Evolutionary conservation across 2,113 vertebrate species (phyloP), one percentile per base, ranked within the genome.

Genomic region (Varanus salvator): DNA sequence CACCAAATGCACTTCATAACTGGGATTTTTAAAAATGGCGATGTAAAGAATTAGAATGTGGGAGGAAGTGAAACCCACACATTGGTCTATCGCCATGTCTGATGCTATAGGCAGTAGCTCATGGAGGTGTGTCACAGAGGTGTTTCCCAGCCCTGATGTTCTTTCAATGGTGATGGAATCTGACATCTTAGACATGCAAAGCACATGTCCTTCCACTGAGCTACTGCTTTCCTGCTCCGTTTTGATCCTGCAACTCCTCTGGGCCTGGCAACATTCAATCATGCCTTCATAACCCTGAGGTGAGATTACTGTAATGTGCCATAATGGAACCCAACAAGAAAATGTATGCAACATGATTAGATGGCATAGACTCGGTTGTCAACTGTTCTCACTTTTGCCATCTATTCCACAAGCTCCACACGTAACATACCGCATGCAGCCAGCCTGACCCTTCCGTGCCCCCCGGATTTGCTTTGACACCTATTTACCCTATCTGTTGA

Each of bases 401-500:
- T 48, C 69, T 14, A 44, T 88, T 69, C 25, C 54, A 57, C 68
- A 71, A 23, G 17, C 27, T 88, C 78, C 69, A 44, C 27, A 23
- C 77, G 34, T 21, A 64, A 64, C 85, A 12, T 66, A 3, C 64
- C 88, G 34, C 8, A 1, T 38, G n/a, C 17, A 25, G 23, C 0
- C 83, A 52, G 19, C 14, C 6, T 89, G 44, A 86, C 86, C 71
- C 91, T 93, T 71, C 80, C 83, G 78, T 91, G 74, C 17, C 19
- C 19, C 83, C 50, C 5, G 52, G 89, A 90, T 90, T 34, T 9
- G 85, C 92, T 81, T 84, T 6, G 71, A 76, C 89, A 91, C 25
- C 8, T 87, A 50, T 84, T 84, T n/a, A 57, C 64, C 34, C 52
- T 81, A 27, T 84, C 92, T 92, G 92, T 91, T 84, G 85, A 34